These are phyloP conservation scores for Wasmannia auropunctata DNA, from an alignment of 1,140 invertebrate species.

Conservation along the genomic window DNA sequence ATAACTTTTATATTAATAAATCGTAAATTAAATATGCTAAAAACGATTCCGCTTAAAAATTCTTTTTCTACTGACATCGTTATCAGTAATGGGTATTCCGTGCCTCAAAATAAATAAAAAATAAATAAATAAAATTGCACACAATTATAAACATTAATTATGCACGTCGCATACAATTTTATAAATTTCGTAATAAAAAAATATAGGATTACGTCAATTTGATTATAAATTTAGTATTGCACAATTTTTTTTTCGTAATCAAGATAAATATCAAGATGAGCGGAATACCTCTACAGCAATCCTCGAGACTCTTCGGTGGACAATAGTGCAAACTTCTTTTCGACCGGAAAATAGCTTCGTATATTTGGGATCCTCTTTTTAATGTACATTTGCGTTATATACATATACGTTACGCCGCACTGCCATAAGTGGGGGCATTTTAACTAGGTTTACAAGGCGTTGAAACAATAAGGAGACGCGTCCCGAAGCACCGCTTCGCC, in stretches of 20 bases:
- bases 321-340: conserved; percentile 59
- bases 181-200: conserved; percentile 19
- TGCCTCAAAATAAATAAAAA: background rate
- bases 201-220: conserved; percentile 24
- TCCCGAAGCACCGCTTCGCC: conserved; percentile 60
- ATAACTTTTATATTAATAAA: conserved; percentile 12
- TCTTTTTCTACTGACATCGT: background rate
- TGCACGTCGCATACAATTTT: background rate
- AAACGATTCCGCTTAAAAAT: background rate
- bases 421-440: conserved; percentile 55
- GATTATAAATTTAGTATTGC: background rate
- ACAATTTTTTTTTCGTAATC: conserved; percentile 2
- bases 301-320: conserved; percentile 43
- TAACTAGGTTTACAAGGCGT: conserved; percentile 67
- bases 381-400: conserved; percentile 84
- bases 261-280: background rate
- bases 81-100: background rate
- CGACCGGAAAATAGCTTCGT: conserved; percentile 83
- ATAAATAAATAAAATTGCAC: background rate
- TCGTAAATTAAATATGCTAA: background rate
- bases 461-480: conserved; percentile 66
- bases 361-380: conserved; percentile 81
- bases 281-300: conserved; percentile 12
- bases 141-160: background rate
- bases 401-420: conserved; percentile 77